These are phyloP conservation scores for Chaetogeoica ovagalla DNA, from an alignment of 2,888 invertebrate species.

Conservation along the genomic window DNA sequence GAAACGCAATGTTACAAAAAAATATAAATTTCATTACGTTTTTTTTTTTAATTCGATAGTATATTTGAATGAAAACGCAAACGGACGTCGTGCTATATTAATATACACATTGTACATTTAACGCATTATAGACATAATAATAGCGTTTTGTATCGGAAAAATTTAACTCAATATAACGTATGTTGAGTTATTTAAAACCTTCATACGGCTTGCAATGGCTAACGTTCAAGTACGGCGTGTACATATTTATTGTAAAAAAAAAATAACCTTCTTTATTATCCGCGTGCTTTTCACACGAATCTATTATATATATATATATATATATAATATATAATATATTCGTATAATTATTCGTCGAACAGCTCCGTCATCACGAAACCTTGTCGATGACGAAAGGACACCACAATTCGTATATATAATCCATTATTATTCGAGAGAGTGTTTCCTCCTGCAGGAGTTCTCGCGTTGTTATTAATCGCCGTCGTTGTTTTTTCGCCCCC, in stretches of 20 bases:
- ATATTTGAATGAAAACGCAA: too few species aligned
- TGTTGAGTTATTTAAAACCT: slow-evolving; percentile 12
- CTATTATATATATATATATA: not conserved
- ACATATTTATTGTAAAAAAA: slow-evolving; percentile 20
- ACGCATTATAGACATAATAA: too few species aligned
- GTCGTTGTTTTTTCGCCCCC: not conserved
- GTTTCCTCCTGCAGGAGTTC: slow-evolving; percentile 30
- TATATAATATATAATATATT: not conserved
- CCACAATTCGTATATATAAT: too few species aligned
- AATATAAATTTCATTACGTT: too few species aligned
- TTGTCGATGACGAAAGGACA: slow-evolving; percentile 35
- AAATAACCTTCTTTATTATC: slow-evolving; percentile 49
- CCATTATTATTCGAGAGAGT: slow-evolving; percentile 36
- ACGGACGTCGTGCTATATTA: too few species aligned
- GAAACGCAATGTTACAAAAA: too few species aligned
- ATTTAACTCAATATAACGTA: slow-evolving; percentile 20
- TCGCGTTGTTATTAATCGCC: not conserved
- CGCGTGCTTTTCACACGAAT: slow-evolving; percentile 22
- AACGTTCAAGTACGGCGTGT: slow-evolving; percentile 36
- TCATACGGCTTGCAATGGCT: slow-evolving; percentile 14
- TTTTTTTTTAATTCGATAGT: too few species aligned
- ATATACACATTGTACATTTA: too few species aligned
- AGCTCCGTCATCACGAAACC: slow-evolving; percentile 47
- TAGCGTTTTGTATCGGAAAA: not conserved
- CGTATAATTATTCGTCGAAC: slow-evolving; percentile 12